A percentile compares a stretch with the other conserved stretches of the same genome.
Evolutionary conservation across 2,113 vertebrate genomes (phyloP).

Genomic region (Glaucidium brasilianum): DNA sequence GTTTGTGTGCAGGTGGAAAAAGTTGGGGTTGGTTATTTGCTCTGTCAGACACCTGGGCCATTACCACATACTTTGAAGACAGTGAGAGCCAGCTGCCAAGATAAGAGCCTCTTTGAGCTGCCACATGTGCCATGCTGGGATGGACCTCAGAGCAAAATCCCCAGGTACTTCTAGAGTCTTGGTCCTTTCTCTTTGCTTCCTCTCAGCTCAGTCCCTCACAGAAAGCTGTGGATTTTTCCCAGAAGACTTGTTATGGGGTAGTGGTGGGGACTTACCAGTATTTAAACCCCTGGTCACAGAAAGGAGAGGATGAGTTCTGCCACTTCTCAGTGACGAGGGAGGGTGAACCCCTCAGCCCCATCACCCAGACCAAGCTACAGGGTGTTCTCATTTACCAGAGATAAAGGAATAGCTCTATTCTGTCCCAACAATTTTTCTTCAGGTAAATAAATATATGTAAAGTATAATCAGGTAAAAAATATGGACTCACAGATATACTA

Average conservation of each 20-base stretch:
- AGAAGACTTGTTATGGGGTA: not conserved
- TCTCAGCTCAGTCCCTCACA: not conserved
- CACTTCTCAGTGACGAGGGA: not conserved
- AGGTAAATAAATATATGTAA: not conserved
- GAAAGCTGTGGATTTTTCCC: not conserved
- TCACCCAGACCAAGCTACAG: not conserved
- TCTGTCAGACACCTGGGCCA: not conserved
- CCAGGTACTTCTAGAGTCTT: not conserved
- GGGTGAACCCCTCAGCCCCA: not conserved
- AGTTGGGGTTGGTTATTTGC: not conserved
- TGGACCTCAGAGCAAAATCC: not conserved
- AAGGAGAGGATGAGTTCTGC: not conserved
- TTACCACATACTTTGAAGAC: not conserved
- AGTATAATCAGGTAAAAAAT: not conserved
- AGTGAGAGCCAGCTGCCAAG: not conserved
- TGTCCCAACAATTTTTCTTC: not conserved
- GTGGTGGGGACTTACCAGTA: accelerated
- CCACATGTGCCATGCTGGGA: not conserved
- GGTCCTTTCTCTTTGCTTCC: not conserved
- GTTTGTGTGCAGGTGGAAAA: not conserved
- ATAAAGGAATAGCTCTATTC: not conserved
- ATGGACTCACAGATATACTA: not conserved
- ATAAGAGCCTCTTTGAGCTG: not conserved
- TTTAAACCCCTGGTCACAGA: not conserved
- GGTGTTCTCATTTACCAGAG: not conserved